phyloP scores from a whole-genome alignment of 35 echinoderm and acorn worm genomes.

The Diadema setosum region DNA sequence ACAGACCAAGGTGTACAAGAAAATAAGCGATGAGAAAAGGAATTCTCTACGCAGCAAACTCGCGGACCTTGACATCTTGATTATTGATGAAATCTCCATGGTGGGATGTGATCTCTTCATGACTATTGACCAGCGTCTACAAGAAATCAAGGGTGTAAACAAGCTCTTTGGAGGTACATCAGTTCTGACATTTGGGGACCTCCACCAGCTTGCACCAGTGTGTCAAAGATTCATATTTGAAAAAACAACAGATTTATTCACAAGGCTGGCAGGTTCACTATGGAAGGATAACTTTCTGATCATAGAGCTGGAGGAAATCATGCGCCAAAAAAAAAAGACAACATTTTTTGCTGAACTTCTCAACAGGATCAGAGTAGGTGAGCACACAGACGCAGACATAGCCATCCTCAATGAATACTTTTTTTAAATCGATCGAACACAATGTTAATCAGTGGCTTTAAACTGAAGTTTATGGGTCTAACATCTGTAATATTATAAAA shows the following conservation, averaged over 20 bases:
- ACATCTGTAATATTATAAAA: no score
- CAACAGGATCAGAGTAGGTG: no score
- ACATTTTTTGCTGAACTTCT: no score
- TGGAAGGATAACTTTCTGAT: slow-evolving; percentile 29
- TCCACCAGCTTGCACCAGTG: slow-evolving; percentile 43
- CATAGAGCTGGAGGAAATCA: slow-evolving; percentile 36
- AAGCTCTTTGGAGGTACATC: slow-evolving; percentile 38
- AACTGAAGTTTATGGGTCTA: no score
- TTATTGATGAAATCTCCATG: slow-evolving; percentile 81
- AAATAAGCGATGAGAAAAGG: slow-evolving; percentile 33
- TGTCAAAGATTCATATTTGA: background rate
- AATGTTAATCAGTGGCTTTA: no score
- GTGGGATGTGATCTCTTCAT: slow-evolving; percentile 19
- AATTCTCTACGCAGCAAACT: slow-evolving; percentile 48
- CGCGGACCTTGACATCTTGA: slow-evolving; percentile 25
- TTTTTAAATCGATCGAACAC: no score
- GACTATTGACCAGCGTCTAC: slow-evolving; percentile 39
- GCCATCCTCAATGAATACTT: no score
- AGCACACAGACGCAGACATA: no score
- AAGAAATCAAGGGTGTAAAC: slow-evolving; percentile 15
- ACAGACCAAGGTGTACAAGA: slow-evolving; percentile 16
- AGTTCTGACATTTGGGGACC: slow-evolving; percentile 56
- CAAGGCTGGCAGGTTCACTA: background rate
- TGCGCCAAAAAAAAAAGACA: no score
- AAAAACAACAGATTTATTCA: background rate